A percentile compares a stretch with the other conserved stretches of the same genome.
phyloP scores from a whole-genome alignment of 2,113 vertebrate species.

The Neolamprologus ventralis region DNA sequence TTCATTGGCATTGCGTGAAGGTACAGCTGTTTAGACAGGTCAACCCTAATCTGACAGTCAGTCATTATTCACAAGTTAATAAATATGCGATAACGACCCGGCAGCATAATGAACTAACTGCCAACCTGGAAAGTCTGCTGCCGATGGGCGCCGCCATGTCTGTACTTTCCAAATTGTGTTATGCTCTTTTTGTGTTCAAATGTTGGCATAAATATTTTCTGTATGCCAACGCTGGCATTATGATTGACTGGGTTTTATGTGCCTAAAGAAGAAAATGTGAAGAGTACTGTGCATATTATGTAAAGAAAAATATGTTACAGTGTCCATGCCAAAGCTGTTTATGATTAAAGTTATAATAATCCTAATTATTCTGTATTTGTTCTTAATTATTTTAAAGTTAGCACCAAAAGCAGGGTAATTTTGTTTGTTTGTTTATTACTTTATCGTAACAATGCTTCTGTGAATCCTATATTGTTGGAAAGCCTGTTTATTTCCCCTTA shows the following conservation, averaged over 20 bases:
- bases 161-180: background rate
- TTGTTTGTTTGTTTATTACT: background rate
- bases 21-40: background rate
- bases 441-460: background rate
- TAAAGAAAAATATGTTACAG: background rate
- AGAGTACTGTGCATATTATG: background rate
- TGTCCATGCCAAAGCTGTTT: background rate
- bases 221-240: background rate
- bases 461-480: background rate
- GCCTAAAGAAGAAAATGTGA: background rate
- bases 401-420: background rate
- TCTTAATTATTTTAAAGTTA: background rate
- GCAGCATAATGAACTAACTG: background rate
- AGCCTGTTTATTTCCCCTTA: rapidly evolving
- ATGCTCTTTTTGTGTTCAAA: background rate
- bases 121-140: background rate
- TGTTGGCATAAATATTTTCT: background rate
- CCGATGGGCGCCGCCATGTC: background rate
- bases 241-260: background rate
- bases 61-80: background rate
- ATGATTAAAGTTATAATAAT: background rate
- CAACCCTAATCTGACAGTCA: background rate
- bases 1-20: background rate
- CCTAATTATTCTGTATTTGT: background rate
- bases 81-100: background rate